Base-by-base conservation (phyloP, 2,888 invertebrate species). In the Drosophila mayaguana region DNA sequence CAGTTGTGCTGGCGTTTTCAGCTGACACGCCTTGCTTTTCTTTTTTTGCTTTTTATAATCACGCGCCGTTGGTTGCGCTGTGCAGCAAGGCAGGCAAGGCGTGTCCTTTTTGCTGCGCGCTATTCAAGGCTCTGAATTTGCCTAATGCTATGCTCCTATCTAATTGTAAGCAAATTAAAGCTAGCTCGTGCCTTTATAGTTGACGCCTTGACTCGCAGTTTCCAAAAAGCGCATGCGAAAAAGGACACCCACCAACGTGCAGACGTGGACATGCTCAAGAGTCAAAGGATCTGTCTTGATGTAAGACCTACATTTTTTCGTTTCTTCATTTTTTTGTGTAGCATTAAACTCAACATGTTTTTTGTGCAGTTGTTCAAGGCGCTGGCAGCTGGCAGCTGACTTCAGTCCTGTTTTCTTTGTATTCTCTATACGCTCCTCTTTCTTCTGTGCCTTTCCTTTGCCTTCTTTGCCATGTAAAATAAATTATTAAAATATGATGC, bases 141-240 rank as follows among this genome's bases (percentile, higher is more conserved):
- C 61, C 18, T 38, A 68, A 50, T 55, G 54, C 50, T 53, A 53
- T 42, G 9, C 64, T 32, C 8, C 65, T 18, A 66, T 61, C 79
- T 78, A 81, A 83, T 80, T 81, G 81, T 83, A 71, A 80, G 67
- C 63, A 75, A 79, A 82, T 83, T 63, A 81, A 78, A 81, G 40
- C 78, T 82, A 65, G 63, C 46, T 68, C 64, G 56, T 72, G 77
- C 72, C 66, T 55, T 22, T n/a, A 20, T 20, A 46, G 48, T 38
- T 56, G 68, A 56, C 48, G 48, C 25, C 40, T 46, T 14, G 20
- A 38, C 42, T 43, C 51, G 32, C 42, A 45, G 16, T 28, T 32
- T 12, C 1, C 1, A 25, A 50, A 51, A 38, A 43, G 20, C 43
- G 20, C 56, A 38, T 46, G 72, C 45, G 66, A n/a, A 20, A 22